phyloP scores from a whole-genome alignment of 2,797 vertebrate genomes.

The Bradypus variegatus region DNA sequence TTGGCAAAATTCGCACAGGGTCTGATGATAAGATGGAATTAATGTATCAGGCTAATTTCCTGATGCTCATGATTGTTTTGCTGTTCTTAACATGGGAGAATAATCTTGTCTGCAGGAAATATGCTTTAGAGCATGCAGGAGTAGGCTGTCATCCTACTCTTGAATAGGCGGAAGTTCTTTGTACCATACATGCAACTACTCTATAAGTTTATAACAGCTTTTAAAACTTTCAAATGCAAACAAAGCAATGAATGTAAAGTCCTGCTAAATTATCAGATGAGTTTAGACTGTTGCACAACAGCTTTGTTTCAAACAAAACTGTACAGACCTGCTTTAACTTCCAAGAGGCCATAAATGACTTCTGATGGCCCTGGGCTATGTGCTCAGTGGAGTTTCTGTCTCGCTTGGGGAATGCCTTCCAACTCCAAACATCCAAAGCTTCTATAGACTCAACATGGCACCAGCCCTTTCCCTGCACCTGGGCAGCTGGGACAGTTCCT shows the following conservation, averaged over 20 bases:
- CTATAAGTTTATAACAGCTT: neutral
- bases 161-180: neutral
- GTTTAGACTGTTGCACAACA: neutral
- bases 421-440: neutral
- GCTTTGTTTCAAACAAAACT: neutral
- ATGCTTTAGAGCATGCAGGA: neutral
- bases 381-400: neutral
- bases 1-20: neutral
- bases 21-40: neutral
- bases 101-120: neutral
- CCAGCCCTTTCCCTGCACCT: neutral
- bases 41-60: neutral
- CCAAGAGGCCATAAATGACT: neutral
- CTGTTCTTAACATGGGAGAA: neutral
- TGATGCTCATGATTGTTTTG: neutral
- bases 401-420: neutral
- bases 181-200: neutral
- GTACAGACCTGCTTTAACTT: neutral
- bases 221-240: neutral
- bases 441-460: neutral
- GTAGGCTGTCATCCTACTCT: neutral
- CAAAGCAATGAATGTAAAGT: neutral
- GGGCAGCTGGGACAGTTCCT: too few species aligned
- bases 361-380: neutral
- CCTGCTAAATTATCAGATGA: neutral